Base-by-base conservation (phyloP, 2,113 vertebrate genomes). In the Oostethus manadensis region DNA sequence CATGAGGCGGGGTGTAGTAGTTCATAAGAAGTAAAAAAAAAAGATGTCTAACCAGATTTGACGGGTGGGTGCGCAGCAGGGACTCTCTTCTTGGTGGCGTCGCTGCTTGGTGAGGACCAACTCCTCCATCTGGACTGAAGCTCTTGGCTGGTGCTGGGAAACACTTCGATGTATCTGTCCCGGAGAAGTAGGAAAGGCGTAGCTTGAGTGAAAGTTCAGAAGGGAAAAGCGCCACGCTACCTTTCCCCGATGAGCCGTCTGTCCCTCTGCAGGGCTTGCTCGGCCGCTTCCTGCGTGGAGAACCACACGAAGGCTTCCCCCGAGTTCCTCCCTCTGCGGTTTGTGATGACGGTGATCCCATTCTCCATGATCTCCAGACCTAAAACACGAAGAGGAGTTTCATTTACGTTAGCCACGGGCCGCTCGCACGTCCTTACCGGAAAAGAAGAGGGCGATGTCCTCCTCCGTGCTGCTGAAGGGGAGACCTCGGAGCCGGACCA, bases 291-390 rank as follows among this genome's bases (percentile, higher is more conserved):
- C 0, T 90, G 90, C 14, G 93, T 84, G 0, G 83, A 77, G 67
- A 99, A 98, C 81, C 93, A 88, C 42, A 99, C 97, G 0, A 88
- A 98, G 0, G 93, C 97, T 51, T 93, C 87, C 7, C 96, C 97
- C 0, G 92, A 87, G 71, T 65, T 89, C 21, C 89, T 90, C 14
- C 94, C 93, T 64, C 62, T 80, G n/a, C 56, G 74, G 73, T 96
- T 85, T 46, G 58, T 83, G 6, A 94, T 63, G 17, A 90, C 29
- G n/a, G 80, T 86, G 64, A 90, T 61, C 3, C 88, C 87, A 0
- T 83, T 64, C 13, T 58, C 46, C 4, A 58, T 47, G 0, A 88
- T 73, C 15, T 88, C 71, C 66, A 90, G 65, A 62, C 80, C 89
- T 88, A 1, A 58, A 3, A 8, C 0, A 49, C 47, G 51, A 2